phyloP scores from a whole-genome alignment of 2,797 vertebrate species.

The Acanthurus lineatus region DNA sequence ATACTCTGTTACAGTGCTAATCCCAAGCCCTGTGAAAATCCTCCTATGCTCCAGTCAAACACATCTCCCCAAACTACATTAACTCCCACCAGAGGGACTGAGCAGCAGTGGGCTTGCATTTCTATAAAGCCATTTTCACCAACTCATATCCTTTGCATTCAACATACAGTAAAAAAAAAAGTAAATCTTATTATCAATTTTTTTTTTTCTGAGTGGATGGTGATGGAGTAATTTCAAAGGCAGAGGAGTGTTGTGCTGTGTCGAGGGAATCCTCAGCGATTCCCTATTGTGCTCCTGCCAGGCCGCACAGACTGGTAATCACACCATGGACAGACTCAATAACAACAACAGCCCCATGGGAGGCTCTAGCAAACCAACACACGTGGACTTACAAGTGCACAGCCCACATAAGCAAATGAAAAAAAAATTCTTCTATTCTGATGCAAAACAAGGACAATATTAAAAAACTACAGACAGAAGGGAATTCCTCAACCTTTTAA shows the following conservation, averaged over 20 bases:
- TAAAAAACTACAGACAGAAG: constrained; percentile 21
- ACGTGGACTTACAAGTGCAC: constrained; percentile 28
- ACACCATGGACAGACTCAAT: constrained; percentile 81
- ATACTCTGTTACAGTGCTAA: constrained; percentile 86
- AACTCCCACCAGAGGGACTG: constrained; percentile 77
- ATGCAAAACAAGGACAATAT: constrained; percentile 35
- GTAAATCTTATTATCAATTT: constrained; percentile 81
- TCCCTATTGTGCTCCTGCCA: constrained; percentile 80
- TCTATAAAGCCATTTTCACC: constrained; percentile 76
- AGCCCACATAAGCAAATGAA: constrained; percentile 32
- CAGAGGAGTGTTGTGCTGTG: constrained; percentile 71
- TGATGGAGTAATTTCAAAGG: constrained; percentile 84
- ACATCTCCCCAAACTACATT: constrained; percentile 84
- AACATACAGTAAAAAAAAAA: constrained; percentile 69
- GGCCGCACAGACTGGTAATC: constrained; percentile 81
- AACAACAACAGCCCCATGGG: constrained; percentile 75
- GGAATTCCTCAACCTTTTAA: not conserved
- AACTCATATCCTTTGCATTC: constrained; percentile 79
- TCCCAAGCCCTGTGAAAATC: constrained; percentile 85
- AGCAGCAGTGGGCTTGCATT: constrained; percentile 75
- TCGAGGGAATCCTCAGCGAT: constrained; percentile 77
- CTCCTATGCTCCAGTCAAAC: constrained; percentile 80
- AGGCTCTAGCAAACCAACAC: constrained; percentile 53
- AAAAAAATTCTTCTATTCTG: constrained; percentile 20
- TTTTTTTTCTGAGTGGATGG: constrained; percentile 73